phyloP scores from a whole-genome alignment of 2,113 vertebrate genomes.

The Colius striatus region DNA sequence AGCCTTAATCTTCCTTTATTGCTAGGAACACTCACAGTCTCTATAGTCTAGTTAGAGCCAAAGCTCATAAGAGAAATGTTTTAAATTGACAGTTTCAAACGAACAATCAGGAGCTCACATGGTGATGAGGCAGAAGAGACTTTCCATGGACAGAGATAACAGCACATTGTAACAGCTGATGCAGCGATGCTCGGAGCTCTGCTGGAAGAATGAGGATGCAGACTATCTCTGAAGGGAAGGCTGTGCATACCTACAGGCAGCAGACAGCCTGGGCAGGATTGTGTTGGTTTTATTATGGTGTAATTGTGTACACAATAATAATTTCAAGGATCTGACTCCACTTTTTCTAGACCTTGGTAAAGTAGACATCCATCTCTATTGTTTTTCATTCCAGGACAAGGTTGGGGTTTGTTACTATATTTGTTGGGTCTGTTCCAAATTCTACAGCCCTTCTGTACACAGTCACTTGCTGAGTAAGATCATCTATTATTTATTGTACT shows the following conservation, averaged over 20 bases:
- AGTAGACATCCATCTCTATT: not conserved
- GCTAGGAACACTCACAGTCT: not conserved
- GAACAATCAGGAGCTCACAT: not conserved
- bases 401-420: not conserved
- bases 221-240: not conserved
- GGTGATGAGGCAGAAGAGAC: not conserved
- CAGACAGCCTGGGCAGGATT: not conserved
- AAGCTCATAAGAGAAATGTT: constrained; percentile 6
- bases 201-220: accelerated
- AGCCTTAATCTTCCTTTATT: constrained; percentile 37
- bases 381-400: not conserved
- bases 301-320: too few relatives aligned
- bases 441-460: not conserved
- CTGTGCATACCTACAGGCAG: accelerated
- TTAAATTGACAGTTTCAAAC: constrained; percentile 13
- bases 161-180: accelerated
- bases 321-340: not conserved
- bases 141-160: not conserved
- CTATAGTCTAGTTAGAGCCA: constrained; percentile 23
- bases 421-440: not conserved
- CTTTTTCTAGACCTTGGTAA: not conserved
- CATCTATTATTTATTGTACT: not conserved
- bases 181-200: not conserved
- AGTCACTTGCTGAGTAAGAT: not conserved
- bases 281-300: not conserved